Base-by-base conservation (phyloP, 2,888 invertebrate genomes). In the Lithosia quadra region DNA sequence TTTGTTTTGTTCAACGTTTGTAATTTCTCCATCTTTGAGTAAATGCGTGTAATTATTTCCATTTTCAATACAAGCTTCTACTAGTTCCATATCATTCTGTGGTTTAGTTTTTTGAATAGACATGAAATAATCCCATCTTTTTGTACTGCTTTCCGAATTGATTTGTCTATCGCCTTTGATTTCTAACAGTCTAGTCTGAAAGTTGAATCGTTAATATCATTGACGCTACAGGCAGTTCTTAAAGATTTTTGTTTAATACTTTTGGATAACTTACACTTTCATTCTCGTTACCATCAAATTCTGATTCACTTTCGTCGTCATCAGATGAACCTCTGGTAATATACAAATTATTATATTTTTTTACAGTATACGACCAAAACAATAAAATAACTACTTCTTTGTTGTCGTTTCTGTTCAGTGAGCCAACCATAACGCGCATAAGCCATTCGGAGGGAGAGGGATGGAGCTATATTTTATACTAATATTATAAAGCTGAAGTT, bases 251-350 rank as follows among this genome's bases (percentile, higher is more conserved):
- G 0, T 56, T 56, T 28, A 56, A 60, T 39, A 21, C 21, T 24
- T 56, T 55, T 22, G 7, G 4, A 28, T 28, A 28, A 70, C 74
- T 75, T 68, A 76, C 76, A 34, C 68, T 55, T 24, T 69, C 67
- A 34, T 64, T 58, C 28, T 49, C 39, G 63, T 65, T 63, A 60
- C 55, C 36, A 62, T 15, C 43, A 63, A 56, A 68, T 39, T 49
- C 62, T 21, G 59, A 21, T 11, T 78, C 82, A 18, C 73, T 68
- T 56, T 86, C 85, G 68, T 82, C 84, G 11, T 86, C 84, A 55
- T 88, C 90, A 4, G 91, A 89, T 9, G 87, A 88, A 36, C 87
- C 89, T 77, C 90, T 91, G 49, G 22, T 4, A 55, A 34, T 21
- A 53, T 11, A 55, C 7, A 49, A 65, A 49, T n/a, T 36, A 65